Conservation (phyloP, 2,797 vertebrate species). For the Hylomyscus alleni region DNA sequence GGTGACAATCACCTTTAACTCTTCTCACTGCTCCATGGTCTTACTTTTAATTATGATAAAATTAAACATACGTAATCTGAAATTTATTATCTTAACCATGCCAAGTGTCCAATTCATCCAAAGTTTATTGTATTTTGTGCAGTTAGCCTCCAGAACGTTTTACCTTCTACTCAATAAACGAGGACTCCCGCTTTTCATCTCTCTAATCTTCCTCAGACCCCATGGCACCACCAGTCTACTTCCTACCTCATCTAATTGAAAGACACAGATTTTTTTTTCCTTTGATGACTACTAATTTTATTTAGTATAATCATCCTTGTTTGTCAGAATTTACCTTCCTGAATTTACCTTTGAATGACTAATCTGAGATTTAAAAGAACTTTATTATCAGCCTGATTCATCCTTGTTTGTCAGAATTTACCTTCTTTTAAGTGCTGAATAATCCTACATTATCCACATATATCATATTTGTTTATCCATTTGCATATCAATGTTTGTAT, state of each 20-base stretch:
- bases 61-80: not conserved
- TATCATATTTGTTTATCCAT: not conserved
- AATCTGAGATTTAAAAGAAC: too few species aligned
- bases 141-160: not conserved
- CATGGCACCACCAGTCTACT: not conserved
- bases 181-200: fast-evolving
- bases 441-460: not conserved
- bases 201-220: fast-evolving
- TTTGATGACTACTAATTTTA: not conserved
- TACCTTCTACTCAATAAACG: not conserved
- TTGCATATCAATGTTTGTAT: not conserved
- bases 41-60: not conserved
- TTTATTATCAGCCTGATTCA: too few species aligned
- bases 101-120: not conserved
- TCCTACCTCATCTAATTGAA: not conserved
- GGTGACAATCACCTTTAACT: not conserved
- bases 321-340: conserved; percentile 7
- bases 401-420: not conserved
- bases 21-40: too few species aligned
- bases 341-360: too few species aligned
- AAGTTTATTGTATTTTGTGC: not conserved
- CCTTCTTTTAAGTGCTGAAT: not conserved
- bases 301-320: not conserved
- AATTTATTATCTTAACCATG: not conserved
- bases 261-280: not conserved